A percentile compares a stretch with the other conserved stretches of the same genome.
These are phyloP conservation scores for Toxotes jaculatrix DNA, from an alignment of 2,113 vertebrate species.

Conservation along the genomic window DNA sequence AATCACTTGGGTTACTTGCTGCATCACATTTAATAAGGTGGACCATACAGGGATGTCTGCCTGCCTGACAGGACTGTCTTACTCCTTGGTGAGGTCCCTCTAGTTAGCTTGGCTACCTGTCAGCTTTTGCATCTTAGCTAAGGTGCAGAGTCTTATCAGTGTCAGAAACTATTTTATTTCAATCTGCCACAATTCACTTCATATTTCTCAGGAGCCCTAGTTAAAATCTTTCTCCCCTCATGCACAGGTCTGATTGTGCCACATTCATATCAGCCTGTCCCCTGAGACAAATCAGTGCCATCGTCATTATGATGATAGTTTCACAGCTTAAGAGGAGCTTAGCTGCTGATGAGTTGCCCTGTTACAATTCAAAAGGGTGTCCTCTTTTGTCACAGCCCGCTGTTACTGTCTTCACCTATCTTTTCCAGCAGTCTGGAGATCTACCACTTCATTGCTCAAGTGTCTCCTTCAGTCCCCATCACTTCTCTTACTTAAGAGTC, in stretches of 20 bases:
- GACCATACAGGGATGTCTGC: not conserved
- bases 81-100: not conserved
- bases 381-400: conserved; percentile 5
- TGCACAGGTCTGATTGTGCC: not conserved
- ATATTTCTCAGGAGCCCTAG: not conserved
- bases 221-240: not conserved
- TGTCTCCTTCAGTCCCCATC: conserved; percentile 23
- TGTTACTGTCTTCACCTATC: conserved; percentile 12
- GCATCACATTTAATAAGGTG: not conserved
- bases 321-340: conserved; percentile 3
- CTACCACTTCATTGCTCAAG: conserved; percentile 29
- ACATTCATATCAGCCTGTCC: not conserved
- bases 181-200: not conserved
- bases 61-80: not conserved
- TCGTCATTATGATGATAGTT: conserved; percentile 4
- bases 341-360: conserved; percentile 10
- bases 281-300: conserved; percentile 16
- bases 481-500: conserved; percentile 3
- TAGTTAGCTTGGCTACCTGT: conserved; percentile 3
- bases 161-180: not conserved
- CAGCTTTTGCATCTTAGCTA: not conserved
- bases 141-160: not conserved
- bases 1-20: not conserved
- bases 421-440: conserved; percentile 14
- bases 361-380: conserved; percentile 28